Percentiles rank a stretch among this genome's conserved stretches.
Conservation (phyloP, 2,797 vertebrate genomes). For the Silurus aristotelis region DNA sequence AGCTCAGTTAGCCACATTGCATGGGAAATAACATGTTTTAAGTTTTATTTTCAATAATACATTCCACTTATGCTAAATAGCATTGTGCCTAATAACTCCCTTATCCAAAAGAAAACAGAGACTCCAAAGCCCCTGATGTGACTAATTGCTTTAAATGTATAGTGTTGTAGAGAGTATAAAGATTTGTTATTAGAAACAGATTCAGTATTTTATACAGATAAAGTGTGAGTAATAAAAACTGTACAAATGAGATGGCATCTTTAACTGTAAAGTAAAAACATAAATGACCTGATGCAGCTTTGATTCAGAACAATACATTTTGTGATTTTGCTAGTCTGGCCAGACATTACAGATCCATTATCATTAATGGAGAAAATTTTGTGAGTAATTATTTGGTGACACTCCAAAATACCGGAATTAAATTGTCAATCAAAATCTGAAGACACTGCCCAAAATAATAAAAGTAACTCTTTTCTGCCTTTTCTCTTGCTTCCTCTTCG, state of each 20-base stretch:
- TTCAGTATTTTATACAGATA: neutral
- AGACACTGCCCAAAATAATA: neutral
- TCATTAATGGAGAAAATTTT: no score
- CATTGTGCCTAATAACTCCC: no score
- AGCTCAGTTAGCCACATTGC: neutral
- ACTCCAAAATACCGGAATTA: neutral
- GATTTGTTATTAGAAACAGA: no score
- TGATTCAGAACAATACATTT: neutral
- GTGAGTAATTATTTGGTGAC: neutral
- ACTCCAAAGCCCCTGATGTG: no score
- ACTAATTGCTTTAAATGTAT: no score
- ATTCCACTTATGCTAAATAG: neutral
- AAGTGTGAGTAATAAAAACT: neutral
- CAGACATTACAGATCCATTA: neutral
- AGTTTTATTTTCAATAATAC: neutral
- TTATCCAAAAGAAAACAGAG: no score
- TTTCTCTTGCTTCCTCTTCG: neutral
- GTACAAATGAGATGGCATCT: neutral
- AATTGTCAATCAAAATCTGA: neutral
- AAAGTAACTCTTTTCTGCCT: neutral
- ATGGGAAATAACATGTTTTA: neutral
- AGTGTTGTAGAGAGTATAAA: no score
- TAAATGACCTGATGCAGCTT: no score
- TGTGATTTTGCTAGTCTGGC: neutral
- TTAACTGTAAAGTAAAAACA: neutral